phyloP scores from a whole-genome alignment of 2,888 invertebrate species.

The Toxonevra muliebris region DNA sequence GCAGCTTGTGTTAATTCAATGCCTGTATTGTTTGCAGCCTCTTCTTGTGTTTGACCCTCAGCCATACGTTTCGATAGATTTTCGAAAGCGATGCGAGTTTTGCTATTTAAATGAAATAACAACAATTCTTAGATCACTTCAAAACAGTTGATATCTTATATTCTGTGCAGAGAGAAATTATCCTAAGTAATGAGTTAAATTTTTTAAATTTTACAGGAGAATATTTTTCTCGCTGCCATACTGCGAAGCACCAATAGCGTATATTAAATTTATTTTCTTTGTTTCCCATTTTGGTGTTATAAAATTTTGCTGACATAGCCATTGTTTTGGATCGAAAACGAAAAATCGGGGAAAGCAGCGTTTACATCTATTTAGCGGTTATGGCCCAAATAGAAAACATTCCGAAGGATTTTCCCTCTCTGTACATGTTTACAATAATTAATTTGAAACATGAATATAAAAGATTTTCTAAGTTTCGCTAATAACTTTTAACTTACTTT shows the following conservation, averaged over 20 bases:
- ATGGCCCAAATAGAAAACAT: background rate
- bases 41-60: conserved; percentile 74
- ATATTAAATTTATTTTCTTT: too few species aligned
- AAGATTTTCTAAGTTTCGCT: background rate
- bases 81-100: conserved; percentile 74
- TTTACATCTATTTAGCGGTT: too few species aligned
- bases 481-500: conserved; percentile 23
- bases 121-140: background rate
- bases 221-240: too few species aligned
- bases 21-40: conserved; percentile 88
- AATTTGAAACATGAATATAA: background rate
- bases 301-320: too few species aligned
- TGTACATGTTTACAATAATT: too few species aligned
- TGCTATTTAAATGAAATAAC: conserved; percentile 65
- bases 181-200: background rate
- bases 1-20: conserved; percentile 84
- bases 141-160: background rate
- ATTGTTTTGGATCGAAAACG: too few species aligned
- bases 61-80: conserved; percentile 76
- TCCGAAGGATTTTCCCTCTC: too few species aligned
- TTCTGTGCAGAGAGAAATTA: background rate
- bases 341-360: too few species aligned
- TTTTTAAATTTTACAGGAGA: too few species aligned
- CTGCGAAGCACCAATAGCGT: too few species aligned
- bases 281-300: too few species aligned